Evolutionary conservation across 2,888 invertebrate species (phyloP).

Genomic region (Tetropium fuscum): DNA sequence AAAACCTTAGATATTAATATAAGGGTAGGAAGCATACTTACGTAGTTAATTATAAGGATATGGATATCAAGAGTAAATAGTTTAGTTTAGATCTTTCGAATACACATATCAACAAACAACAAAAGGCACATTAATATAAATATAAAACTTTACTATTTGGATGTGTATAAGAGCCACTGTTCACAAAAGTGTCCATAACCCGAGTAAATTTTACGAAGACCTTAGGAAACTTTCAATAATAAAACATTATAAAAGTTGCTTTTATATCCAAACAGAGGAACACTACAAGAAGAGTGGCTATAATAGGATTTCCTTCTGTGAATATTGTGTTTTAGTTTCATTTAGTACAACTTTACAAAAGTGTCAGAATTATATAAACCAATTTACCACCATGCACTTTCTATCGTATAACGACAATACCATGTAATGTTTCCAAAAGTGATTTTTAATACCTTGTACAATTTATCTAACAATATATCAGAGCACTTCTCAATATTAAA

Average conservation of each 20-base stretch:
- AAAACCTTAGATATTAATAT: slow-evolving; percentile 28
- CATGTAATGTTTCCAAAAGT: slow-evolving; percentile 10
- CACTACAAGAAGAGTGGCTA: too few relatives aligned
- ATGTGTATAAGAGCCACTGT: neutral
- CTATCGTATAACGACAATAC: neutral
- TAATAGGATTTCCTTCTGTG: too few relatives aligned
- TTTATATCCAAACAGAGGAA: too few relatives aligned
- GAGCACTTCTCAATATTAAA: slow-evolving; percentile 17
- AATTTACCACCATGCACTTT: slow-evolving; percentile 6
- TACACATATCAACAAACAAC: slow-evolving; percentile 8
- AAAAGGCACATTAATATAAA: slow-evolving; percentile 21
- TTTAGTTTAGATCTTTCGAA: slow-evolving; percentile 8
- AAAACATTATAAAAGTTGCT: too few relatives aligned
- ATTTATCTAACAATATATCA: slow-evolving; percentile 8
- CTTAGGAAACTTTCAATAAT: too few relatives aligned
- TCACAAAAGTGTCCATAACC: too few relatives aligned
- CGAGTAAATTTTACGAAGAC: too few relatives aligned
- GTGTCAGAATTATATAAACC: too few relatives aligned
- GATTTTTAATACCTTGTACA: slow-evolving; percentile 15
- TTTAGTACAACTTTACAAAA: too few relatives aligned
- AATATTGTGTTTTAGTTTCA: too few relatives aligned
- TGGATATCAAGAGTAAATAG: slow-evolving; percentile 15
- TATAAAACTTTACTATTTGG: neutral
- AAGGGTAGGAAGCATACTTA: slow-evolving; percentile 29
- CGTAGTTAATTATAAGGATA: slow-evolving; percentile 14